A percentile compares a stretch with the other conserved stretches of the same genome.
phyloP scores from a whole-genome alignment of 2,113 vertebrate species.

The Delphinapterus leucas region DNA sequence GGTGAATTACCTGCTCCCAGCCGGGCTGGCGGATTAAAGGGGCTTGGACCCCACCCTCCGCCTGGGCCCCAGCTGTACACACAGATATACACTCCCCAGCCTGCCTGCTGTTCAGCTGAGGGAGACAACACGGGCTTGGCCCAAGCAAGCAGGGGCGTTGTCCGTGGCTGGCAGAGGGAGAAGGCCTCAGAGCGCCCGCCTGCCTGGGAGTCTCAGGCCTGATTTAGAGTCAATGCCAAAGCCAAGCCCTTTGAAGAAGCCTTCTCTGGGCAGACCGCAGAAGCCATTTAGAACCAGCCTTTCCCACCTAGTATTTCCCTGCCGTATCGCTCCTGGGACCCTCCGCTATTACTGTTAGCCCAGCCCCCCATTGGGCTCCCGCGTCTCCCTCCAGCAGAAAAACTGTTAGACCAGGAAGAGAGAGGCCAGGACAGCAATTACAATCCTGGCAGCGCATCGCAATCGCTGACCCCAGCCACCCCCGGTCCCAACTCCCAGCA shows the following conservation, averaged over 20 bases:
- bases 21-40: conserved; percentile 81
- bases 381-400: background rate
- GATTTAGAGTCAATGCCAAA: conserved; percentile 42
- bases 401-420: background rate
- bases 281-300: background rate
- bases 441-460: background rate
- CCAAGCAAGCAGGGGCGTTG: conserved; percentile 55
- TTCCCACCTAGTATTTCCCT: background rate
- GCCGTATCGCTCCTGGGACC: background rate
- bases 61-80: background rate
- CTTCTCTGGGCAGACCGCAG: conserved; percentile 13
- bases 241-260: conserved; percentile 49
- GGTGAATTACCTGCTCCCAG: conserved; percentile 82
- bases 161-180: conserved; percentile 45
- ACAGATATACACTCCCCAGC: background rate
- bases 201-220: conserved; percentile 27
- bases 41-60: conserved; percentile 58
- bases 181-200: background rate
- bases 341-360: background rate
- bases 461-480: fast-evolving
- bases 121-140: background rate
- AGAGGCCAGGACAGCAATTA: background rate
- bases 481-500: background rate
- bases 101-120: background rate
- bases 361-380: background rate